Conservation (phyloP, 2,888 invertebrate species). For the Gisinianus flammeolus region DNA sequence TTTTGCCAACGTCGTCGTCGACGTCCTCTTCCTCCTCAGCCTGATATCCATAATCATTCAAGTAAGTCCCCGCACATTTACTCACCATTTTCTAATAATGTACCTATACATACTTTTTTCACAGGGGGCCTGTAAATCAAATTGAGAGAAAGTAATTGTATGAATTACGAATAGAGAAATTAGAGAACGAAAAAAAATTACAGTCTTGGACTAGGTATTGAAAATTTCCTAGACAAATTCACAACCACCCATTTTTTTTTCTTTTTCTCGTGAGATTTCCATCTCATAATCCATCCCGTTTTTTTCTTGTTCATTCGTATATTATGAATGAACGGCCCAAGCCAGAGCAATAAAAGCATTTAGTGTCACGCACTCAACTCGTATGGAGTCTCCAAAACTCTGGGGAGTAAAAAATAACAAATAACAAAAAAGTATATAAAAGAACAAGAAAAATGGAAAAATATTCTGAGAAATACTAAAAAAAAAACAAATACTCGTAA, state of each 20-base stretch:
- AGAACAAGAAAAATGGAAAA: too few relatives aligned
- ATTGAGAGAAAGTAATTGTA: background rate
- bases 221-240: background rate
- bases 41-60: conserved; percentile 57
- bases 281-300: background rate
- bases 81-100: background rate
- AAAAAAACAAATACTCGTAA: too few relatives aligned
- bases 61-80: conserved; percentile 48
- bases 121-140: background rate
- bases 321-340: background rate
- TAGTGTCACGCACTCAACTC: background rate
- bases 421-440: too few relatives aligned
- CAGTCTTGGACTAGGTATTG: background rate
- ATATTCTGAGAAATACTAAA: too few relatives aligned
- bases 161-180: background rate
- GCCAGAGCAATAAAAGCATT: background rate
- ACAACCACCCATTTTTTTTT: background rate
- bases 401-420: too few relatives aligned
- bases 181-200: background rate
- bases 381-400: background rate
- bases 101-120: background rate
- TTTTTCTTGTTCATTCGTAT: background rate
- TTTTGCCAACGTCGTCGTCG: conserved; percentile 52
- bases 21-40: conserved; percentile 51
- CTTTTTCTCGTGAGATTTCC: background rate